Conservation (phyloP, 2,888 invertebrate genomes). For the Agrilus mali region DNA sequence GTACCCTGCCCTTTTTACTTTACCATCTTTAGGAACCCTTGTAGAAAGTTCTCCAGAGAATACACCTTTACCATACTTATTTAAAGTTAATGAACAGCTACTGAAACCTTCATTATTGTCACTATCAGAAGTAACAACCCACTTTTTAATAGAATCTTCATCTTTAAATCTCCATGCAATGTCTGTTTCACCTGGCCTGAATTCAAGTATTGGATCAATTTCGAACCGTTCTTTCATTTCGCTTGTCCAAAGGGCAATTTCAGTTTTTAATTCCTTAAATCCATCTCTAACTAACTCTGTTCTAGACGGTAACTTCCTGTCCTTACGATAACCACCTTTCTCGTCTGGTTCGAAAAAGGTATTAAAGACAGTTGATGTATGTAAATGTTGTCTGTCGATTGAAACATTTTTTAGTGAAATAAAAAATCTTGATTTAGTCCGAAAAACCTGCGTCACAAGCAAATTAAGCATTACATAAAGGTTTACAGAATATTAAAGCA, state of each 20-base stretch:
- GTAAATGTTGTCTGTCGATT: constrained; percentile 12
- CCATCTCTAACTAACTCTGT: constrained; percentile 50
- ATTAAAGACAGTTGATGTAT: constrained; percentile 19
- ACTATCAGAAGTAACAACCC: constrained; percentile 63
- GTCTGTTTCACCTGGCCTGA: constrained; percentile 55
- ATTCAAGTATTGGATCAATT: constrained; percentile 45
- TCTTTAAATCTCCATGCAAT: constrained; percentile 58
- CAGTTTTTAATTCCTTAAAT: constrained; percentile 49
- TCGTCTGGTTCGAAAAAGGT: constrained; percentile 46
- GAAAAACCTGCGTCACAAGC: no score
- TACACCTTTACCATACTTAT: constrained; percentile 52
- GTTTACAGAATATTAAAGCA: no score
- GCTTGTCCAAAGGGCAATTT: constrained; percentile 50
- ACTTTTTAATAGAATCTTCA: constrained; percentile 49
- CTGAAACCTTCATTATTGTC: constrained; percentile 76
- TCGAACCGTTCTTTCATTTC: constrained; percentile 54
- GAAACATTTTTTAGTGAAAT: no score
- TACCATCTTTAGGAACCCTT: constrained; percentile 68
- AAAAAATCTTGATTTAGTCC: no score
- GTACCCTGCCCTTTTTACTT: constrained; percentile 65
- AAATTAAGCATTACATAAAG: no score
- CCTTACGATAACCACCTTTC: constrained; percentile 45
- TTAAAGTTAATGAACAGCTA: constrained; percentile 49
- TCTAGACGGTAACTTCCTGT: constrained; percentile 31
- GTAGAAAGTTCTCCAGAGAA: constrained; percentile 62